phyloP scores from a whole-genome alignment of 2,113 vertebrate species.

The Geococcyx californianus region DNA sequence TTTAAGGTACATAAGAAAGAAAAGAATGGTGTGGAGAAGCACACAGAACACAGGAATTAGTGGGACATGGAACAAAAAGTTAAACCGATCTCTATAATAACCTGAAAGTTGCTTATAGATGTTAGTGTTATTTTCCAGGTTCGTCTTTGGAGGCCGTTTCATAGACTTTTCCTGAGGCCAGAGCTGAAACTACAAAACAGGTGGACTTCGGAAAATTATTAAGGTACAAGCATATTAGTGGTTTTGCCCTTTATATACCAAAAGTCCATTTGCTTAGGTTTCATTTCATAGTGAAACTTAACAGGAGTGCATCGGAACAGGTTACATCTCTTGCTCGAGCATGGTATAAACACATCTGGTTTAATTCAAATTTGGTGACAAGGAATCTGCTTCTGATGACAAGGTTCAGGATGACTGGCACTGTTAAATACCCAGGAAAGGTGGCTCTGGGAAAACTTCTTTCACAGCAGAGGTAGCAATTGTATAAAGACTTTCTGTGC shows the following conservation, averaged over 20 bases:
- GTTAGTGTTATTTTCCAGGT: neutral
- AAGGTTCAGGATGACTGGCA: neutral
- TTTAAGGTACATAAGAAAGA: neutral
- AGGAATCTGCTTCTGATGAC: neutral
- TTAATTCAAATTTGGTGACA: neutral
- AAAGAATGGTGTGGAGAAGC: neutral
- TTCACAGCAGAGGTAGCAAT: neutral
- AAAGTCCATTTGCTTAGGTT: too few species aligned
- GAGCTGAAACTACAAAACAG: neutral
- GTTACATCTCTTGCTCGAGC: rapidly evolving
- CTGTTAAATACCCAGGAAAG: neutral
- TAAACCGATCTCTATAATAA: neutral
- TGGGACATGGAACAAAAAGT: neutral
- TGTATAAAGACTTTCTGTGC: neutral
- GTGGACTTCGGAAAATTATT: neutral
- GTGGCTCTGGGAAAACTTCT: neutral
- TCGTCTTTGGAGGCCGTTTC: neutral
- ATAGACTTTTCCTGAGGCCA: neutral
- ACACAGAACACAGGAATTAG: neutral
- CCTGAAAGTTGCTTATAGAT: neutral
- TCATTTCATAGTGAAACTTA: neutral
- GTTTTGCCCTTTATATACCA: neutral
- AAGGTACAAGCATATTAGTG: neutral
- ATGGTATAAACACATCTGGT: neutral
- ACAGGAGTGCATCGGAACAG: neutral